Percentiles rank a stretch among this genome's conserved stretches.
Conservation (phyloP, 2,113 vertebrate genomes). For the Nothoprocta pentlandii region DNA sequence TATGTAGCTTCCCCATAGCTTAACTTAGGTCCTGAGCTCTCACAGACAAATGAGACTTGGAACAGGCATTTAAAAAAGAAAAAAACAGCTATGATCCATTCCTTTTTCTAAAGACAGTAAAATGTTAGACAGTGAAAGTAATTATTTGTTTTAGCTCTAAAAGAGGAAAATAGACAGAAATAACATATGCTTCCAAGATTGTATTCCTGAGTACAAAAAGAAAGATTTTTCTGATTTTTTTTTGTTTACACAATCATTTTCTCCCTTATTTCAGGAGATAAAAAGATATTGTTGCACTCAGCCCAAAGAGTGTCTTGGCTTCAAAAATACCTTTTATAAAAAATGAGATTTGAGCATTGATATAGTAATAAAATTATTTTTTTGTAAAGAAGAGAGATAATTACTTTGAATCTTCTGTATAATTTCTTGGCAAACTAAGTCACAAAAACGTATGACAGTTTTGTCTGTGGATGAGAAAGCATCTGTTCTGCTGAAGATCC, state of each 20-base stretch:
- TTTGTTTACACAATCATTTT: not conserved
- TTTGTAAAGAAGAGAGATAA: not conserved
- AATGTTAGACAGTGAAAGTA: not conserved
- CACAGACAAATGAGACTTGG: not conserved
- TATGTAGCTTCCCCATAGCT: accelerated
- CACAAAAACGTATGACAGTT: constrained; percentile 37
- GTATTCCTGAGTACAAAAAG: not conserved
- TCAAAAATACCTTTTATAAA: constrained; percentile 36
- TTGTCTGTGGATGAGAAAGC: constrained; percentile 62
- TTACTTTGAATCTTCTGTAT: not conserved
- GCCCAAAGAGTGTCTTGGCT: constrained; percentile 20
- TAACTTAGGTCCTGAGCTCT: not conserved
- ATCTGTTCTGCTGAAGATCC: constrained; percentile 62
- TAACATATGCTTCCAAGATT: not conserved
- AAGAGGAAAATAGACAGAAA: not conserved
- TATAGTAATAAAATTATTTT: constrained; percentile 54
- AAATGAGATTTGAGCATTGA: constrained; percentile 46
- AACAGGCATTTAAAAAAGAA: not conserved
- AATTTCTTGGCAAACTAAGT: constrained; percentile 45
- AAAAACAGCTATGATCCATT: not conserved
- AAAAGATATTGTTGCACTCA: not conserved
- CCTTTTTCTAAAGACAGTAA: not conserved
- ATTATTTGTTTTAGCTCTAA: not conserved
- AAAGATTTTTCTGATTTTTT: not conserved
- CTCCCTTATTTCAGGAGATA: not conserved